A percentile compares a stretch with the other conserved stretches of the same genome.
Evolutionary conservation across 2,888 invertebrate genomes (phyloP).

Genomic region (Erebia aethiops): DNA sequence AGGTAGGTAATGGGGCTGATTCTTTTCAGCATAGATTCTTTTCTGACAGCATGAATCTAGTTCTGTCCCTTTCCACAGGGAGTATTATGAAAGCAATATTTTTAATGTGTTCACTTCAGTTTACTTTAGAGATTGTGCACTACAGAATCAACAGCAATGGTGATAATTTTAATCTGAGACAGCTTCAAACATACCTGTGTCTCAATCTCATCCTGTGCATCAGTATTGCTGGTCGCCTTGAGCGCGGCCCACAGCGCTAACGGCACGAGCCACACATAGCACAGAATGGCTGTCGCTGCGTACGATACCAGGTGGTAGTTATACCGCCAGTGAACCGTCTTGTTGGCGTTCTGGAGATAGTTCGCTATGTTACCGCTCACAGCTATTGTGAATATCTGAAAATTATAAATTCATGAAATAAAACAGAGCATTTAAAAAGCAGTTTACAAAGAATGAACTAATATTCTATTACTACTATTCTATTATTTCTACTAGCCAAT

Average conservation of each 20-base stretch:
- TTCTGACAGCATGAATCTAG: no score
- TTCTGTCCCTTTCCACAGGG: no score
- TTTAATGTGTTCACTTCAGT: no score
- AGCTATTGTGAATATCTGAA: slow-evolving; percentile 93
- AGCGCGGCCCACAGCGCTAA: slow-evolving; percentile 91
- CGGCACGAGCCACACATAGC: slow-evolving; percentile 95
- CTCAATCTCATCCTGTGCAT: slow-evolving; percentile 79
- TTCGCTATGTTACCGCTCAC: slow-evolving; percentile 96
- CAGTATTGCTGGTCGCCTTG: slow-evolving; percentile 90
- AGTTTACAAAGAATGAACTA: no score
- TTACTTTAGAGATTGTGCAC: no score
- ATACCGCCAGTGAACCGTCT: slow-evolving; percentile 91
- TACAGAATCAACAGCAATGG: no score
- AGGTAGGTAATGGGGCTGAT: no score
- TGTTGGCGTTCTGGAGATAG: slow-evolving; percentile 91
- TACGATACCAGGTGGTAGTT: slow-evolving; percentile 96
- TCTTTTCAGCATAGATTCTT: no score
- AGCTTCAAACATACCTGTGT: neutral
- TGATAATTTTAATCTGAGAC: neutral
- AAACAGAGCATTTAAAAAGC: neutral
- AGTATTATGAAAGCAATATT: no score
- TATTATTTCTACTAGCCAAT: no score
- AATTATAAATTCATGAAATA: slow-evolving; percentile 2
- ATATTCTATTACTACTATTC: no score
- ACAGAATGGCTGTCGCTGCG: slow-evolving; percentile 94